phyloP scores from a whole-genome alignment of 1,140 invertebrate genomes.

The Papilio machaon region DNA sequence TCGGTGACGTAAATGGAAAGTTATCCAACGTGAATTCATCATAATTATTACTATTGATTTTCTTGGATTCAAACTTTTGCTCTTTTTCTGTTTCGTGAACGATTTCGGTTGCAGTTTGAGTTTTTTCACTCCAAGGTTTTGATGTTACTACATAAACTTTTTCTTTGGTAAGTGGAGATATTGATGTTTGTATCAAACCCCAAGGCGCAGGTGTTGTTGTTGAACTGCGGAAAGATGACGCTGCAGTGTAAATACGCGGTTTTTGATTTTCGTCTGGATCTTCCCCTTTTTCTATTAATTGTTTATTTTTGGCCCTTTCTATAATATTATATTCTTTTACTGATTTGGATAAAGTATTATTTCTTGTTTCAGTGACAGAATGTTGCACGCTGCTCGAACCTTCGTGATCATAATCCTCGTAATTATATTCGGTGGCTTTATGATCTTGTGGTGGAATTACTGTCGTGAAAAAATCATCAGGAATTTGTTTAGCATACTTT shows the following conservation, averaged over 20 bases:
- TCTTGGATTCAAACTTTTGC: slow-evolving; percentile 62
- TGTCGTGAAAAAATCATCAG: slow-evolving; percentile 88
- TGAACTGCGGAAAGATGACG: slow-evolving; percentile 66
- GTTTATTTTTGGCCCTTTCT: slow-evolving; percentile 59
- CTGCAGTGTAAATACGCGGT: slow-evolving; percentile 72
- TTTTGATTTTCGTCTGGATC: slow-evolving; percentile 54
- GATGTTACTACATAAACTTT: slow-evolving; percentile 91
- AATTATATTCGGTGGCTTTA: slow-evolving; percentile 67
- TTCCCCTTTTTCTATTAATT: slow-evolving; percentile 56
- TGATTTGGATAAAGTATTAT: slow-evolving; percentile 51
- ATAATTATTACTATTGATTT: slow-evolving; percentile 53
- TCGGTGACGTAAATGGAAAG: slow-evolving; percentile 82
- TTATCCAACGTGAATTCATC: slow-evolving; percentile 52
- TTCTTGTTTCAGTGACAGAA: slow-evolving; percentile 69
- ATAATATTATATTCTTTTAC: slow-evolving; percentile 66
- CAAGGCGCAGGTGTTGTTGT: slow-evolving; percentile 82
- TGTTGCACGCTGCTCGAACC: slow-evolving; percentile 82
- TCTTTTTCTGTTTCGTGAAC: slow-evolving; percentile 50
- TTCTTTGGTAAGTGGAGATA: slow-evolving; percentile 88
- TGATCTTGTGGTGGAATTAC: slow-evolving; percentile 71
- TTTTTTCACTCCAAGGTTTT: slow-evolving; percentile 79
- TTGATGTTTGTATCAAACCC: slow-evolving; percentile 86
- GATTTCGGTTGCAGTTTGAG: slow-evolving; percentile 57
- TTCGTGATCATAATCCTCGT: slow-evolving; percentile 82
- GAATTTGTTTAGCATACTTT: slow-evolving; percentile 88